Percentiles rank a stretch among this genome's conserved stretches.
Evolutionary conservation across 2,797 vertebrate species (phyloP).

Genomic region (Vultur gryphus): DNA sequence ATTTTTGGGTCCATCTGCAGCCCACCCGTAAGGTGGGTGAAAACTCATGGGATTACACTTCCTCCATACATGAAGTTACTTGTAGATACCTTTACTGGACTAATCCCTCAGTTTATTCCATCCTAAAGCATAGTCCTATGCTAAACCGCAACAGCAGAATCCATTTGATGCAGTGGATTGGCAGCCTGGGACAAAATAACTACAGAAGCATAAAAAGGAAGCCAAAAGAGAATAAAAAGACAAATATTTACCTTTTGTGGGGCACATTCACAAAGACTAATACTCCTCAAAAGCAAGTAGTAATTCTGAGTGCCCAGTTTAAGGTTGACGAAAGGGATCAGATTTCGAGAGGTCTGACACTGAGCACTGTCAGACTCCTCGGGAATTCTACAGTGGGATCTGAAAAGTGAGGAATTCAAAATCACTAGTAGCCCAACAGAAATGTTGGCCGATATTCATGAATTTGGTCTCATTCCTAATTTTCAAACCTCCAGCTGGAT

Average conservation of each 20-base stretch:
- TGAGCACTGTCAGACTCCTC: not conserved
- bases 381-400: not conserved
- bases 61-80: not conserved
- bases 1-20: not conserved
- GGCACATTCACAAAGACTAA: not conserved
- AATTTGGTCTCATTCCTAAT: not conserved
- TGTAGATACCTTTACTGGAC: not conserved
- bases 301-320: not conserved
- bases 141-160: not conserved
- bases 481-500: not conserved
- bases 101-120: not conserved
- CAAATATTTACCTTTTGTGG: not conserved
- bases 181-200: not conserved
- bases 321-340: not conserved
- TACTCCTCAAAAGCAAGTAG: not conserved
- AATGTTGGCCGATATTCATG: not conserved
- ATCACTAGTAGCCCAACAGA: not conserved
- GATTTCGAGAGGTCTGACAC: not conserved
- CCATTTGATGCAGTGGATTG: not conserved
- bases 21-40: not conserved
- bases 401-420: not conserved
- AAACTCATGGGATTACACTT: not conserved
- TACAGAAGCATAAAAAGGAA: not conserved
- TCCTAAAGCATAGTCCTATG: not conserved
- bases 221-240: not conserved